These are phyloP conservation scores for Lophura nycthemera DNA, from an alignment of 2,113 vertebrate genomes.

Conservation along the genomic window DNA sequence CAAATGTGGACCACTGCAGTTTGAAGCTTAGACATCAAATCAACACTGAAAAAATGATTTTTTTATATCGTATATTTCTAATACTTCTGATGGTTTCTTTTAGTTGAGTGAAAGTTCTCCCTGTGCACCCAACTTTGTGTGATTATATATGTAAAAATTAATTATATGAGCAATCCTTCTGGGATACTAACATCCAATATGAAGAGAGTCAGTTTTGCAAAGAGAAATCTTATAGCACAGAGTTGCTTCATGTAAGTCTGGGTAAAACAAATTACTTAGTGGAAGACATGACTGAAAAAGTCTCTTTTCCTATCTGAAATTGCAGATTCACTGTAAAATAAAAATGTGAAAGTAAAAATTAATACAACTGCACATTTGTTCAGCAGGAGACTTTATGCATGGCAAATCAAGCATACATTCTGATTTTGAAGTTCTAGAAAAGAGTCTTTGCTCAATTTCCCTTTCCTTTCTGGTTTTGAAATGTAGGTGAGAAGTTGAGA, in stretches of 20 bases:
- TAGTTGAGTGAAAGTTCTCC: neutral
- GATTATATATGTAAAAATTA: neutral
- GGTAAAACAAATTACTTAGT: neutral
- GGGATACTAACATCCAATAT: neutral
- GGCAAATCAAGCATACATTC: neutral
- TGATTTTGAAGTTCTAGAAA: neutral
- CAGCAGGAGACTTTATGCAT: neutral
- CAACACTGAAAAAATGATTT: neutral
- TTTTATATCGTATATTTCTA: neutral
- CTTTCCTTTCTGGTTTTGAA: neutral
- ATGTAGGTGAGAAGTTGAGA: neutral
- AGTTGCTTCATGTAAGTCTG: neutral
- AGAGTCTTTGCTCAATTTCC: neutral
- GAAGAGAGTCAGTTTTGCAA: neutral
- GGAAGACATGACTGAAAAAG: neutral
- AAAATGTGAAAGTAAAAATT: neutral
- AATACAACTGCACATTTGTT: neutral
- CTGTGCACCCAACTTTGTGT: neutral
- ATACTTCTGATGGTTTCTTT: neutral
- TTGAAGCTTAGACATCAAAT: neutral
- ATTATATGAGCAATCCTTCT: neutral
- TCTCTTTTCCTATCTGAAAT: neutral
- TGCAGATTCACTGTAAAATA: neutral
- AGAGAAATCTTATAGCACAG: neutral
- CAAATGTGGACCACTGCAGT: neutral